Evolutionary conservation across 1,140 invertebrate genomes (phyloP), one percentile per base, ranked within the genome.

Genomic region (Drosophila watanabei): DNA sequence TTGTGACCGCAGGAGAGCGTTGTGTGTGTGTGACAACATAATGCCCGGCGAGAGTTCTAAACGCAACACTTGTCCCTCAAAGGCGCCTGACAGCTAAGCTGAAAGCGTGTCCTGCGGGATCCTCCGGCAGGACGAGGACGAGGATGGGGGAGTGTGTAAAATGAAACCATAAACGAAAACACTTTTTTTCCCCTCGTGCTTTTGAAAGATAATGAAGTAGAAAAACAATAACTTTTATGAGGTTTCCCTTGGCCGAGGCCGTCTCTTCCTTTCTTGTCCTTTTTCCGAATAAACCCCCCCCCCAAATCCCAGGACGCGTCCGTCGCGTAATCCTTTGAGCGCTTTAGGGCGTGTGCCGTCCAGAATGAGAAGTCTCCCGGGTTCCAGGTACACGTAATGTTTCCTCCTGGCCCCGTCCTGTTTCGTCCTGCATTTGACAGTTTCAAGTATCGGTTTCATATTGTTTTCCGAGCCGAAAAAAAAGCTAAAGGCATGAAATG

Each of bases 181-280:
- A 91, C 66, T 73, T 72, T 77, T 57, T 79, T 43, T n/a, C 28
- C 41, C 32, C 58, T 24, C 24, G 58, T 71, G 65, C 85, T 90
- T 88, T 90, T 85, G 54, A 87, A 88, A 89, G 84, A 91, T 91
- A 91, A 91, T 91, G 77, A 88, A 83, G 88, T 92, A 91, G 88
- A 92, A 91, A 91, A 92, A 91, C 84, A 91, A 92, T 91, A 92
- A 91, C 89, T 92, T 92, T 91, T 91, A 89, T 92, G 82, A 73
- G 88, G 89, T 82, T 92, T 92, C 89, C 64, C 70, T 37, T n/a
- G 49, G 49, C 49, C 13, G 51, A 56, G 52, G 52, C 33, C 52
- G 51, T 8, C 20, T n/a, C n/a, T n/a, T n/a, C n/a, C n/a, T 33
- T 56, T 18, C 11, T 46, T 28, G 14, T 37, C 24, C 39, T 49